Percentiles rank a stretch among this genome's conserved stretches.
phyloP scores from a whole-genome alignment of 2,888 invertebrate genomes.

The Abrostola tripartita region DNA sequence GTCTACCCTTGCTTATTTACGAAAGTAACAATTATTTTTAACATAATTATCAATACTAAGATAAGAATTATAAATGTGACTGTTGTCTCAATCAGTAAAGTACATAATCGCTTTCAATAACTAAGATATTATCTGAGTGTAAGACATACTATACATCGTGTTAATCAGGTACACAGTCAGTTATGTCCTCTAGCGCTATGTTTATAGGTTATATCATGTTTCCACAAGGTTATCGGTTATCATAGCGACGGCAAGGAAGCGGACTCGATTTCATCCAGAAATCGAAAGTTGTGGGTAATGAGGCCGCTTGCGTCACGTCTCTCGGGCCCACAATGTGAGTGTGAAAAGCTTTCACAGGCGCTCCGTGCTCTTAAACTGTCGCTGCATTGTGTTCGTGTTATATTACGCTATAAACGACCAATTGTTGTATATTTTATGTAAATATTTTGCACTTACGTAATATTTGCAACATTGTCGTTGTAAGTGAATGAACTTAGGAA shows the following conservation, averaged over 20 bases:
- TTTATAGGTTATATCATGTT: conserved; percentile 15
- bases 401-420: conserved; percentile 47
- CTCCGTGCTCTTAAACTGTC: conserved; percentile 40
- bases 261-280: conserved; percentile 77
- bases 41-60: no score
- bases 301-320: conserved; percentile 67
- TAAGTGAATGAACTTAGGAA: conserved; percentile 37
- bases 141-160: neutral
- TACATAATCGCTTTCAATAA: neutral
- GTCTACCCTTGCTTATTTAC: no score
- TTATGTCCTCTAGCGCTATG: neutral
- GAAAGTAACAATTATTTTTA: no score
- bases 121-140: neutral
- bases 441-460: conserved; percentile 47
- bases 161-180: neutral
- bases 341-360: conserved; percentile 61
- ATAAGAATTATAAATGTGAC: no score
- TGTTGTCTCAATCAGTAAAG: neutral
- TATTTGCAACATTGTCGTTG: conserved; percentile 30
- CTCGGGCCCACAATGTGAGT: conserved; percentile 52
- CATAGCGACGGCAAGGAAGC: conserved; percentile 57
- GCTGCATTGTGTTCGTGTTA: conserved; percentile 44
- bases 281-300: conserved; percentile 74
- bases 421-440: conserved; percentile 57
- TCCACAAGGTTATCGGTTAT: conserved; percentile 19